Base-by-base conservation (phyloP, 2,888 invertebrate genomes). In the Dicranocentrus wangi region DNA sequence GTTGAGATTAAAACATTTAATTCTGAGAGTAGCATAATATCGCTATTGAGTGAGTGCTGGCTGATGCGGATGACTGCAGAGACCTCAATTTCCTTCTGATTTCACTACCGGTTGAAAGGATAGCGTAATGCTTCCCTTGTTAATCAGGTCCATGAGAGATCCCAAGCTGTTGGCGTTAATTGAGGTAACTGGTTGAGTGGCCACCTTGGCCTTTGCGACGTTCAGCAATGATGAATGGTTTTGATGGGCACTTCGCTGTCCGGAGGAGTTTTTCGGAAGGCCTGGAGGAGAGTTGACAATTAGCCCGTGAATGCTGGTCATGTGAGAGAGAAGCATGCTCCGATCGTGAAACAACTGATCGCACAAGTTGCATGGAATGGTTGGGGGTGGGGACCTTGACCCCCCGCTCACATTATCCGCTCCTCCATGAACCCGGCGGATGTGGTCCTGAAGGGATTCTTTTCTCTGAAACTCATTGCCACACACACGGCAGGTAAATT, bases 401-500 rank as follows among this genome's bases (percentile, higher is more conserved):
- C 42, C 25, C 13, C 19, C 71, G 19, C 27, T 32, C 1, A 60
- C 42, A 15, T 53, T 25, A 60, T 72, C 68, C 13, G 80, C 66
- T 21, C 82, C 82, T n/a, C 47, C 47, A 70, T 86, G 86, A 47
- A 81, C 80, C 32, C 83, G 51, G 8, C 83, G 58, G 15, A 85
- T 81, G 60, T 86, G 86, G 60, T 85, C 86, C 58, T 84, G 83
- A 15, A 84, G 78, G 8, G 84, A 83, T 27, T 86, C 86, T 53
- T 83, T 83, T n/a, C 86, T 51, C 0, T 83, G 85, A 63, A 85
- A 86, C 27, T 81, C 82, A 47, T 82, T 85, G 1, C 83, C 81
- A 75, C 86, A 86, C 8, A 69, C 51, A 8, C 68, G 51, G 70
- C 86, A 86, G 28, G 51, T 58, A 28, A 83, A 85, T 10, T 81